Evolutionary conservation across 2,797 vertebrate genomes (phyloP).

Genomic region (Esox lucius): DNA sequence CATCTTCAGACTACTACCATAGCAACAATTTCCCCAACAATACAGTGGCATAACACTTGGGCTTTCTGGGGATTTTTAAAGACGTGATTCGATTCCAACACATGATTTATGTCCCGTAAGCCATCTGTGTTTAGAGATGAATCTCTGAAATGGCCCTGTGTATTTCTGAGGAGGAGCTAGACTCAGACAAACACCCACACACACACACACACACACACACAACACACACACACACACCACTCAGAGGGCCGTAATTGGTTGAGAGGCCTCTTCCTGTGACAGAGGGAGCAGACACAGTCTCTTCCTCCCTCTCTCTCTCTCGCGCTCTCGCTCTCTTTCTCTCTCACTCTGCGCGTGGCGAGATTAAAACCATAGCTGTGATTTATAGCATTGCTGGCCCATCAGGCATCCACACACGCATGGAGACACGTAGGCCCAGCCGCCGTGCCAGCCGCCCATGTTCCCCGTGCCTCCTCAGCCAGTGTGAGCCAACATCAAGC

Average conservation of each 20-base stretch:
- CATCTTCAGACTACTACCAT: not conserved
- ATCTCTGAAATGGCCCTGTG: slow-evolving; percentile 28
- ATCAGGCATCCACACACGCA: slow-evolving; percentile 22
- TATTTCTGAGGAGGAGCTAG: not conserved
- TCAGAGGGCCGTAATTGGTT: slow-evolving; percentile 23
- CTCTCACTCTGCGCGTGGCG: not conserved
- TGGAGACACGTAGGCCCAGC: too few species aligned
- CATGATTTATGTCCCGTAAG: slow-evolving; percentile 22
- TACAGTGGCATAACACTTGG: not conserved
- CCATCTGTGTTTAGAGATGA: slow-evolving; percentile 26
- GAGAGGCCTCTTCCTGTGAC: slow-evolving; percentile 15
- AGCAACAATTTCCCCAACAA: not conserved
- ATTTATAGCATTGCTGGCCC: slow-evolving; percentile 40
- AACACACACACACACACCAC: not conserved
- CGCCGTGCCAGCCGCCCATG: too few species aligned
- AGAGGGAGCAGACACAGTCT: not conserved
- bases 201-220: not conserved
- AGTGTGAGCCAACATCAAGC: slow-evolving; percentile 15
- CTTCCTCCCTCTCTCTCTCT: not conserved
- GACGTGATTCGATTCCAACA: slow-evolving; percentile 1
- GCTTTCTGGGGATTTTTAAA: not conserved
- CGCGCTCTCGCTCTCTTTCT: too few species aligned
- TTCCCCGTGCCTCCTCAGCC: slow-evolving; percentile 11
- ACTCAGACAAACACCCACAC: not conserved
- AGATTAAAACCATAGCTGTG: slow-evolving; percentile 24